phyloP scores from a whole-genome alignment of 2,888 invertebrate genomes.

The Polydrusus tereticollis region DNA sequence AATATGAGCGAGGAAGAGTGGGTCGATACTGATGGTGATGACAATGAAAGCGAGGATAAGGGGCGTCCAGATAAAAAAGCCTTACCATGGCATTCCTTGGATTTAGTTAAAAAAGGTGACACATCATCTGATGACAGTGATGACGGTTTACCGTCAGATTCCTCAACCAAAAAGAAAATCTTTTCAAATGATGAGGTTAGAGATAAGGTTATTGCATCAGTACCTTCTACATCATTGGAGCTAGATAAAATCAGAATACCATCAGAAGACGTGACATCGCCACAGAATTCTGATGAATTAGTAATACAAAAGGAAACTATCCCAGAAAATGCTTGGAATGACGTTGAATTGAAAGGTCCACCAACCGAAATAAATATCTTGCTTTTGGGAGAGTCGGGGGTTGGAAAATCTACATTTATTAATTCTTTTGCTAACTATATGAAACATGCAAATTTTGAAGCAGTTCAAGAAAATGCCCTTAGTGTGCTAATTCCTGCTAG shows the following conservation, averaged over 20 bases:
- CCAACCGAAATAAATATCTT: conserved; percentile 59
- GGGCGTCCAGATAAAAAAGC: background rate
- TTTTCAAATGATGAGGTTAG: too few species aligned
- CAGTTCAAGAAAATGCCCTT: conserved; percentile 52
- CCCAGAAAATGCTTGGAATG: background rate
- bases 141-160: background rate
- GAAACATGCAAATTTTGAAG: conserved; percentile 52
- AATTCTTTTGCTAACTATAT: conserved; percentile 62
- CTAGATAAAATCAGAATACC: background rate
- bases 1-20: background rate
- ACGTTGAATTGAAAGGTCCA: background rate
- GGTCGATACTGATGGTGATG: background rate
- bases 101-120: background rate
- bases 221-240: background rate
- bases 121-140: background rate
- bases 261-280: background rate
- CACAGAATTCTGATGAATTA: background rate
- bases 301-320: background rate
- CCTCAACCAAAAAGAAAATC: background rate
- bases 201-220: background rate
- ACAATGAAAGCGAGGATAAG: background rate
- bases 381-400: conserved; percentile 61
- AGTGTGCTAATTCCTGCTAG: conserved; percentile 58
- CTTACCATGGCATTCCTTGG: background rate
- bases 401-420: conserved; percentile 63